phyloP scores from a whole-genome alignment of 2,797 vertebrate genomes.

The Apodemus agrarius region DNA sequence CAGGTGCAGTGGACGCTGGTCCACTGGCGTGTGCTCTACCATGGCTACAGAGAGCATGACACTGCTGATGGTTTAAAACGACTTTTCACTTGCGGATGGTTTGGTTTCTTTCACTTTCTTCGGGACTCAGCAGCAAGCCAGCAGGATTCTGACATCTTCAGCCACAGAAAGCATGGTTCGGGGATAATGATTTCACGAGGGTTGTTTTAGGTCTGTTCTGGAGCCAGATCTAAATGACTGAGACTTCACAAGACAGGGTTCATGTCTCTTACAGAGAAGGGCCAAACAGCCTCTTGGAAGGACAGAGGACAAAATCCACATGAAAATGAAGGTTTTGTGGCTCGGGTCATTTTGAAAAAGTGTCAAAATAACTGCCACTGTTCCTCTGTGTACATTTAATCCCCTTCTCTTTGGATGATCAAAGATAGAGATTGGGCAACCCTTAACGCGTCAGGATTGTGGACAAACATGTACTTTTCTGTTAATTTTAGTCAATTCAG shows the following conservation, averaged over 20 bases:
- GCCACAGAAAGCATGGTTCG: not conserved
- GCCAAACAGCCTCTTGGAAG: not conserved
- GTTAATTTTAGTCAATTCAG: constrained; percentile 15
- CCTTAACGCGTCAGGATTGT: not conserved
- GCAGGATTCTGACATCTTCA: not conserved
- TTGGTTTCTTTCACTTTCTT: constrained; percentile 27
- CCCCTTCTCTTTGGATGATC: not conserved
- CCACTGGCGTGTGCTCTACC: not conserved
- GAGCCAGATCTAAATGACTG: constrained; percentile 2
- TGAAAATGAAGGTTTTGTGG: not conserved
- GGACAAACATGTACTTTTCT: not conserved
- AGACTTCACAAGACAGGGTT: not conserved
- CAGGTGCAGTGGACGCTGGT: not conserved
- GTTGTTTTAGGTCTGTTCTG: constrained; percentile 27
- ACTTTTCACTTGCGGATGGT: not conserved
- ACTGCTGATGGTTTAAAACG: not conserved
- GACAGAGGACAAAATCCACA: not conserved
- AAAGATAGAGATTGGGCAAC: not conserved
- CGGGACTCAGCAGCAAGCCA: not conserved
- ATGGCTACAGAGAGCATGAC: not conserved
- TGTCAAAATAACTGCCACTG: not conserved
- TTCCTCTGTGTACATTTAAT: not conserved
- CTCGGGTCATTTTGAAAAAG: not conserved
- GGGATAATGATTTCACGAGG: not conserved
- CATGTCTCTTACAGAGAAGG: not conserved